These are phyloP conservation scores for Pomatostomus ruficeps DNA, from an alignment of 2,113 vertebrate species.

Conservation along the genomic window DNA sequence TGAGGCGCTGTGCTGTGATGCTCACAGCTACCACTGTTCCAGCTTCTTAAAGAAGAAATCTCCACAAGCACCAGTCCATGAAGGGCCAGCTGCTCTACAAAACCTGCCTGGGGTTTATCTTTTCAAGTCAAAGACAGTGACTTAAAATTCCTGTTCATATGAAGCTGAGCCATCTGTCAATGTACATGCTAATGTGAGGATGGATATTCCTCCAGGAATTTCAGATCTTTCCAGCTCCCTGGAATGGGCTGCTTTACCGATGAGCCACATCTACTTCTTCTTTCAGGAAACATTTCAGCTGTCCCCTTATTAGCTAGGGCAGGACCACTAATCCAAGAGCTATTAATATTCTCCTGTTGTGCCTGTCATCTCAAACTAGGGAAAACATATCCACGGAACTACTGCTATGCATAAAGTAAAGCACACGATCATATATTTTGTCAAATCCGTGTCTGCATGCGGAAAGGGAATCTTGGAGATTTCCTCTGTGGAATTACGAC, in stretches of 20 bases:
- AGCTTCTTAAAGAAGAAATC: background rate
- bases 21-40: background rate
- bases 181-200: background rate
- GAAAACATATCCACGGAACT: background rate
- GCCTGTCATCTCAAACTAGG: background rate
- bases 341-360: background rate
- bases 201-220: background rate
- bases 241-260: background rate
- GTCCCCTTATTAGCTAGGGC: background rate
- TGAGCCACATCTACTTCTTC: background rate
- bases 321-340: background rate
- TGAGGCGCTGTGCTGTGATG: background rate
- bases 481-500: background rate
- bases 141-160: background rate
- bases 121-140: background rate
- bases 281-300: background rate
- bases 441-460: background rate
- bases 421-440: background rate
- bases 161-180: background rate
- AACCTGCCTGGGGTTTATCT: background rate
- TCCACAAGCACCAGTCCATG: background rate
- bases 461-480: background rate
- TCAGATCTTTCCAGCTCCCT: background rate
- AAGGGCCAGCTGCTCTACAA: background rate
- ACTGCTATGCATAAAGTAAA: background rate